Base-by-base conservation (phyloP, 2,113 vertebrate genomes). In the Tapirus terrestris region DNA sequence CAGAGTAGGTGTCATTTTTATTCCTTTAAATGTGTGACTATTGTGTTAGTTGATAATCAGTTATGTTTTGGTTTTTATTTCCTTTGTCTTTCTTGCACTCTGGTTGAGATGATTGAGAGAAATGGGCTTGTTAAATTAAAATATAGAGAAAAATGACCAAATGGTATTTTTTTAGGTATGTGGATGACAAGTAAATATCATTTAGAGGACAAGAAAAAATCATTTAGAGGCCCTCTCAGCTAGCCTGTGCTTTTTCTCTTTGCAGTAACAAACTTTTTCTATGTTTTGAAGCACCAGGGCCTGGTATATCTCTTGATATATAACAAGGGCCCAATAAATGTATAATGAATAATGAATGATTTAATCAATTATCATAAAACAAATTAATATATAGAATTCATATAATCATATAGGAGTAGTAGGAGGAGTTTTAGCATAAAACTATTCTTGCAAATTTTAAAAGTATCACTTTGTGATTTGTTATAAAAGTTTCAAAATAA, bases 1-100 rank as follows among this genome's bases (percentile, higher is more conserved):
- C 96, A 98, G 88, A 97, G 82, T 91, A 94, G 96, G 96, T 93
- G 83, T 33, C 95, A 85, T 88, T 98, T 97, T 97, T 97, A 97
- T 96, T 92, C n/a, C 95, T 98, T 98, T 97, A 98, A 98, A 97
- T 98, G 72, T 98, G 77, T 92, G 88, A 94, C 97, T 97, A 76
- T 33, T 92, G 56, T 95, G 12, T 61, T 33, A 75, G 60, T 13
- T 61, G 39, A 92, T 51, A 80, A 79, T 61, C 8, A 58, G 9
- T 39, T 68, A 16, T 4, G 11, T n/a, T 76, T 84, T 25, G 21
- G 48, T 72, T 82, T 91, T 39, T 33, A 81, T 43, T 70, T 73
- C 31, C 29, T 90, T 80, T 89, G 13, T 25, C 10, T 65, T 92
- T 86, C 33, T 80, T 77, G 7, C 33, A 86, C 13, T 3, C 36